Evolutionary conservation across 2,888 invertebrate species (phyloP).

Genomic region (Cremastinae sp.): DNA sequence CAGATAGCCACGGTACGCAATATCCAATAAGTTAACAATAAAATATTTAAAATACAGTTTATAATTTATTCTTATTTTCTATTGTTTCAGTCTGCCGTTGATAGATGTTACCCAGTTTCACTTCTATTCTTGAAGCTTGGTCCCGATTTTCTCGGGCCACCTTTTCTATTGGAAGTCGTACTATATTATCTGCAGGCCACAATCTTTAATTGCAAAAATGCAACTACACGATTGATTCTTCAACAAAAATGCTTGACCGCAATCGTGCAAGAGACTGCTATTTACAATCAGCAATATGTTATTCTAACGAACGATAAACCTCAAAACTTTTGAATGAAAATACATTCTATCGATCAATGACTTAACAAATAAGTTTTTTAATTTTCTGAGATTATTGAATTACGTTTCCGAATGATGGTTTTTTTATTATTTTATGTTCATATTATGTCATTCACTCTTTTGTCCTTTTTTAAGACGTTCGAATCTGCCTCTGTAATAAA

Average conservation of each 20-base stretch:
- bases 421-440: too few relatives aligned
- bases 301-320: too few relatives aligned
- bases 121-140: slow-evolving; percentile 89
- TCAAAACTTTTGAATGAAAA: too few relatives aligned
- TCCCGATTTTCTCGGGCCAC: slow-evolving; percentile 92
- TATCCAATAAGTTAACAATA: not conserved
- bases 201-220: slow-evolving; percentile 73
- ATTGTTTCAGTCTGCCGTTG: slow-evolving; percentile 76
- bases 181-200: slow-evolving; percentile 84
- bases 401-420: too few relatives aligned
- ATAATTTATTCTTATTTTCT: slow-evolving; percentile 51
- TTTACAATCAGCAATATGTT: slow-evolving; percentile 75
- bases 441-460: too few relatives aligned
- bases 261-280: slow-evolving; percentile 66
- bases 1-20: slow-evolving; percentile 81
- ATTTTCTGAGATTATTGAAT: too few relatives aligned
- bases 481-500: too few relatives aligned
- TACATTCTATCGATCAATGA: too few relatives aligned
- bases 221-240: slow-evolving; percentile 76
- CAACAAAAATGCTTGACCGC: slow-evolving; percentile 43
- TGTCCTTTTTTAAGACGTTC: too few relatives aligned
- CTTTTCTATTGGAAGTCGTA: slow-evolving; percentile 81
- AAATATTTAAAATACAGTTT: slow-evolving; percentile 34
- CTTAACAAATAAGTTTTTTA: too few relatives aligned
- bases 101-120: slow-evolving; percentile 69